Conservation (phyloP, 2,888 invertebrate species). For the Macrosiphum euphorbiae region DNA sequence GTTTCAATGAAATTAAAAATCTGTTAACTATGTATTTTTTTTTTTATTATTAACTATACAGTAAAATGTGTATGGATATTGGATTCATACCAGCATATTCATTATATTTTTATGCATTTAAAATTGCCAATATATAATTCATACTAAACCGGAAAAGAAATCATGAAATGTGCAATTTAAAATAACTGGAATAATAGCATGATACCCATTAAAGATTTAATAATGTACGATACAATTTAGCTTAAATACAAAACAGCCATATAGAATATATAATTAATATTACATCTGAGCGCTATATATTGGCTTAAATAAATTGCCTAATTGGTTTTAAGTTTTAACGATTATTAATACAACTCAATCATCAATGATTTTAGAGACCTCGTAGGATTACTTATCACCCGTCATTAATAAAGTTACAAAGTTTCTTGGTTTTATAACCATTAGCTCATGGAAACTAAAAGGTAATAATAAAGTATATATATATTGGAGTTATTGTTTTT, state of each 20-base stretch:
- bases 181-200: not conserved
- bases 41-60: not conserved
- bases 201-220: not conserved
- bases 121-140: not conserved
- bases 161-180: not conserved
- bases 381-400: slow-evolving; percentile 15
- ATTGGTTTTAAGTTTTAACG: not conserved
- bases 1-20: not conserved
- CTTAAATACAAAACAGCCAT: not conserved
- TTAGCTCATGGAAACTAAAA: not conserved
- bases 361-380: not conserved
- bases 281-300: not conserved
- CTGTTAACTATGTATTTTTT: not conserved
- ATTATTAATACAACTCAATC: slow-evolving; percentile 23
- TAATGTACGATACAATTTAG: not conserved
- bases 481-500: not conserved
- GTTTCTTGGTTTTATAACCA: slow-evolving; percentile 19
- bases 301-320: not conserved
- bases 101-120: not conserved
- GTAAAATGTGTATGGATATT: not conserved
- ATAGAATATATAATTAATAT: not conserved
- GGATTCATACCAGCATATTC: not conserved
- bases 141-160: not conserved
- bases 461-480: not conserved
- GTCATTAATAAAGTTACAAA: not conserved